These are phyloP conservation scores for Cnemophilus loriae DNA, from an alignment of 2,113 vertebrate species.

Conservation along the genomic window DNA sequence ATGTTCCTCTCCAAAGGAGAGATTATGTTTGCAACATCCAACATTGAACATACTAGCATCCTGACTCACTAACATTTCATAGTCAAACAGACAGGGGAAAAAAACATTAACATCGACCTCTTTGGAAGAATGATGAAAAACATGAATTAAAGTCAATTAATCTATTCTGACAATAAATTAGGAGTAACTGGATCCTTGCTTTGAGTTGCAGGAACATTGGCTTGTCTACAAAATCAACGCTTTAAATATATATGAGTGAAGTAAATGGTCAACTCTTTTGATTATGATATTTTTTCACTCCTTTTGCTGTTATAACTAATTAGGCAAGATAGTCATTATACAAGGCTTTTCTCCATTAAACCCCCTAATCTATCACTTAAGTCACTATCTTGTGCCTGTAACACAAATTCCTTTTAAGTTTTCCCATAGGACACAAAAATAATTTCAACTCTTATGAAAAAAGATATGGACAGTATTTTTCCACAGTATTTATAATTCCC, in stretches of 20 bases:
- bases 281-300: not conserved
- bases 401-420: not conserved
- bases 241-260: not conserved
- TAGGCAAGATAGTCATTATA: not conserved
- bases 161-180: not conserved
- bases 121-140: not conserved
- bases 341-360: not conserved
- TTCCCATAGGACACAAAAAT: not conserved
- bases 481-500: not conserved
- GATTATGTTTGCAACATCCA: not conserved
- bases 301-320: not conserved
- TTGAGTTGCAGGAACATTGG: not conserved
- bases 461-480: not conserved
- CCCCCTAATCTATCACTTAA: not conserved
- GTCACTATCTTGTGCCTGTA: not conserved
- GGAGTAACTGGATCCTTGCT: not conserved
- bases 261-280: not conserved
- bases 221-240: not conserved
- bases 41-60: not conserved
- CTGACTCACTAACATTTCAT: not conserved
- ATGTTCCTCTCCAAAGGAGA: not conserved
- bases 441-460: not conserved
- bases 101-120: not conserved
- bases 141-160: not conserved
- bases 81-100: not conserved